Evolutionary conservation across 2,113 vertebrate species (phyloP), one percentile per base, ranked within the genome.

Genomic region (Mirza zaza): DNA sequence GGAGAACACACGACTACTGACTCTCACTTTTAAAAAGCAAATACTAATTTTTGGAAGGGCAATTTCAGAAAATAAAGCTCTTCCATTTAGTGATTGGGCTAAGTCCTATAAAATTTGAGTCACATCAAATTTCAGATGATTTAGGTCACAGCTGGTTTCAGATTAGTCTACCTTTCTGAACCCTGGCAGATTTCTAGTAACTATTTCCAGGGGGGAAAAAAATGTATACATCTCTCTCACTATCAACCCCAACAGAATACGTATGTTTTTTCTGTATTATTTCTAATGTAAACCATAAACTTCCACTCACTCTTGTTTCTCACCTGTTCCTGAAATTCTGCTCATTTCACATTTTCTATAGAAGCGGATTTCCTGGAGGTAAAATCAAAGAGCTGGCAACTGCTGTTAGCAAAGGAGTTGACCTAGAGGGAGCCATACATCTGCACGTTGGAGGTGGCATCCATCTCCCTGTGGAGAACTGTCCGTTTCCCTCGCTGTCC

Each of bases 11-110:
- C 13, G 29, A 7, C 42, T 36, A 20, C 48, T 8, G 15, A 70
- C 23, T 83, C 13, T 63, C 18, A 27, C 5, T 77, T 90, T 81
- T 50, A 5, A 55, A 50, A 91, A 59, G 23, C 36, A 70, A 67
- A 79, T 77, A 57, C 34, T 87, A 57, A 67, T 39, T 83, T 83
- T 63, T 45, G 36, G 67, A 48, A 90, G 21, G 39, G 1, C 1
- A 55, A 20, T 68, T 95, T 93, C n/a, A 80, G 81, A 57, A 83
- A 95, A 83, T 42, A 77, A 63, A 93, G 1, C 39, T 96, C 15
- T 76, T 87, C 8, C 59, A 18, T 36, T 79, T 34, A 32, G 29
- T 45, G n/a, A 67, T 36, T 87, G 34, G 25, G 6, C 29, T 68
- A 12, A 25, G 9, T 83, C 29, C 36, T 25, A 5, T 89, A 65